Conservation (phyloP, 2,113 vertebrate species). For the Rhynchopsitta pachyrhyncha region DNA sequence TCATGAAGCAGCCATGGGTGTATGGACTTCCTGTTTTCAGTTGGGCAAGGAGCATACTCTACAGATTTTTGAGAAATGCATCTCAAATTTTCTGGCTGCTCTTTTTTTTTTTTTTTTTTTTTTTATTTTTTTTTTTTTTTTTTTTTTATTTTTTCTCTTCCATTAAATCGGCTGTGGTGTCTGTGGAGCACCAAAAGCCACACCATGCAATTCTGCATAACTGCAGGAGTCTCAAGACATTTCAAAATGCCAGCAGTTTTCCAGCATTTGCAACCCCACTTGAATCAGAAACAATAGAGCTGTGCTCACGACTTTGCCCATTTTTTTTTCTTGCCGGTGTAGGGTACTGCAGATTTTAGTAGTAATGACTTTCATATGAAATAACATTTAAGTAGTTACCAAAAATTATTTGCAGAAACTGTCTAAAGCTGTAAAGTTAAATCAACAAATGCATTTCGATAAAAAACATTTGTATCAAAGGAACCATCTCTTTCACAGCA, state of each 20-base stretch:
- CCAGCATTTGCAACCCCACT: background rate
- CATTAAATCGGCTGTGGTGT: background rate
- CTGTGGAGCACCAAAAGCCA: background rate
- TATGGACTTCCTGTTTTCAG: background rate
- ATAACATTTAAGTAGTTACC: constrained; percentile 62
- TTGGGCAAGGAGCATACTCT: background rate
- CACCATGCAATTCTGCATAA: constrained; percentile 5
- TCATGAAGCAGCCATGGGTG: background rate
- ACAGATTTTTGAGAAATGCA: background rate
- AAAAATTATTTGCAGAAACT: constrained; percentile 64
- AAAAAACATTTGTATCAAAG: constrained; percentile 37
- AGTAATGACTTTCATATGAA: constrained; percentile 65
- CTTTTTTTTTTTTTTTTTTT: no score
- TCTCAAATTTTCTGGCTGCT: background rate
- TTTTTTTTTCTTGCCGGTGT: background rate
- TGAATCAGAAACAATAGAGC: constrained; percentile 28
- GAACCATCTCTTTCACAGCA: constrained; percentile 3
- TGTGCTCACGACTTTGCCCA: background rate
- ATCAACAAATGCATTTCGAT: constrained; percentile 39
- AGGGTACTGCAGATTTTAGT: constrained; percentile 21
- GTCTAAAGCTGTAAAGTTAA: constrained; percentile 41
- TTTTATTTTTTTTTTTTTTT: background rate
- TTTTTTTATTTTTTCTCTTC: background rate
- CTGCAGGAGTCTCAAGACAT: background rate
- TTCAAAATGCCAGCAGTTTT: background rate